These are phyloP conservation scores for Malurus melanocephalus DNA, from an alignment of 2,113 vertebrate genomes.

Conservation along the genomic window DNA sequence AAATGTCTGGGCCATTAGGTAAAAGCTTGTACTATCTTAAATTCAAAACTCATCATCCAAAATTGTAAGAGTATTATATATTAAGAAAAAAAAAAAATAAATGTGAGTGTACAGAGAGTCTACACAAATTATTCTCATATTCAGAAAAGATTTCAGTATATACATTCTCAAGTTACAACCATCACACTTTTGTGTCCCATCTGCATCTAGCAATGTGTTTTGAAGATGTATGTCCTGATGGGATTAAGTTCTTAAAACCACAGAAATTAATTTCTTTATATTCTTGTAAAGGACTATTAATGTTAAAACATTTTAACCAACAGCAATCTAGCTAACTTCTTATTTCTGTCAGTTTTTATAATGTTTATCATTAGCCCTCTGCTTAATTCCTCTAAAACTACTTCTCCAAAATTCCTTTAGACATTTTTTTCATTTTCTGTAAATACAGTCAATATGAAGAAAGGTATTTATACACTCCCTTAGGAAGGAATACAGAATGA, in stretches of 20 bases:
- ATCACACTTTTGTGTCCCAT: background rate
- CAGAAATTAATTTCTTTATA: background rate
- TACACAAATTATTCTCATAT: background rate
- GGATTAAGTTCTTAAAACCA: background rate
- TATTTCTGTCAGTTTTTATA: background rate
- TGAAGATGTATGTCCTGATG: background rate
- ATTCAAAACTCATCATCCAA: background rate
- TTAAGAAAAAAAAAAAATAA: background rate
- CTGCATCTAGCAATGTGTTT: background rate
- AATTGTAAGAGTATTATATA: background rate
- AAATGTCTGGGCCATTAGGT: background rate
- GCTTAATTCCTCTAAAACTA: background rate
- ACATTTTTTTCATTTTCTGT: background rate
- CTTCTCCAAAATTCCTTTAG: background rate
- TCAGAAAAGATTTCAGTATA: background rate
- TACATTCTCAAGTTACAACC: background rate
- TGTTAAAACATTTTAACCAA: background rate
- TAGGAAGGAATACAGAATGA: background rate
- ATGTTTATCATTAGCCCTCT: background rate
- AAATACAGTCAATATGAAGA: background rate
- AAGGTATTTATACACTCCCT: background rate
- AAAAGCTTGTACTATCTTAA: background rate
- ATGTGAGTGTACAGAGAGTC: rapidly evolving
- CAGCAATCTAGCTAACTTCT: background rate
- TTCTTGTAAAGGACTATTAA: background rate